phyloP scores from a whole-genome alignment of 2,797 vertebrate genomes.

The Sylvia borin region DNA sequence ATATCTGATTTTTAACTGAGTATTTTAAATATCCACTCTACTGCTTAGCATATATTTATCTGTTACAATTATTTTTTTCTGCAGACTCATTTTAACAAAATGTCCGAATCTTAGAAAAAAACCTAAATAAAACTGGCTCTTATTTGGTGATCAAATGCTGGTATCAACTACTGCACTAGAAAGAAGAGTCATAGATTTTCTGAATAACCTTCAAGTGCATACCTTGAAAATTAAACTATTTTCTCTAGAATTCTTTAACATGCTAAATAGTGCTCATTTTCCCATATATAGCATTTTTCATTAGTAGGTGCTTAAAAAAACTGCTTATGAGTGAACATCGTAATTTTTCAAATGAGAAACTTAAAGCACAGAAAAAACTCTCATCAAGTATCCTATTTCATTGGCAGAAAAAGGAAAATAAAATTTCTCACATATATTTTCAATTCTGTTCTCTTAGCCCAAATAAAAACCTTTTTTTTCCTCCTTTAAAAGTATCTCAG shows the following conservation, averaged over 20 bases:
- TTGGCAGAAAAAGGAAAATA: background rate
- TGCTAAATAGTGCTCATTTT: background rate
- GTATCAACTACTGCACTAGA: background rate
- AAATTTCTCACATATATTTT: background rate
- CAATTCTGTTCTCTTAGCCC: background rate
- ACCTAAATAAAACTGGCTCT: background rate
- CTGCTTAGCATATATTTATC: background rate
- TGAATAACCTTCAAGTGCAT: background rate
- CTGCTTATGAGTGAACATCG: background rate
- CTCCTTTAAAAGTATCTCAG: background rate
- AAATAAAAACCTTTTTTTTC: background rate
- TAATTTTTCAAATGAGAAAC: background rate
- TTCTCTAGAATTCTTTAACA: background rate
- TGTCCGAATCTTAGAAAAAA: conserved; percentile 9
- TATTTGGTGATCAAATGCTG: background rate
- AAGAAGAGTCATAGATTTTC: background rate
- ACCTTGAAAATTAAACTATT: background rate
- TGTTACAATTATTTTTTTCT: background rate
- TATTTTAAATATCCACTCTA: background rate
- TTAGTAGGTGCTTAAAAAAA: background rate
- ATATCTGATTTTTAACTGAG: background rate
- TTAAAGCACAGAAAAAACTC: background rate
- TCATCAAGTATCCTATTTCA: background rate
- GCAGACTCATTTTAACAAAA: background rate
- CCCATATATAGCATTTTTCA: background rate